These are phyloP conservation scores for Volucella bombylans DNA, from an alignment of 2,888 invertebrate genomes.

Conservation along the genomic window DNA sequence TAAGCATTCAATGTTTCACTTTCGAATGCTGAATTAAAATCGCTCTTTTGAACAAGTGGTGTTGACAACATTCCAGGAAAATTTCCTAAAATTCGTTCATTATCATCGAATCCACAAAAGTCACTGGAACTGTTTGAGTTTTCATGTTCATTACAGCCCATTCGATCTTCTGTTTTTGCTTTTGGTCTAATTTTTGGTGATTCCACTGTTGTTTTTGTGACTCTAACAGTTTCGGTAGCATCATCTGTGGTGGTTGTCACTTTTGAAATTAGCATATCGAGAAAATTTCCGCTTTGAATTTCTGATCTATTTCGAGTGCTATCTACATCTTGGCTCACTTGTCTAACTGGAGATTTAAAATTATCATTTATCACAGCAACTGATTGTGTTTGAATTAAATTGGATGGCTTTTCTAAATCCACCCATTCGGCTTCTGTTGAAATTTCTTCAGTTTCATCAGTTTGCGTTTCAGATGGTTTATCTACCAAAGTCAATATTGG, in stretches of 20 bases:
- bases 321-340: not conserved
- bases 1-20: slow-evolving; percentile 84
- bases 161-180: not conserved
- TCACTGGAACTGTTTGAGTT: slow-evolving; percentile 74
- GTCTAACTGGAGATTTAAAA: not conserved
- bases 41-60: slow-evolving; percentile 78
- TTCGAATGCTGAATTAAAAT: slow-evolving; percentile 81
- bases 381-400: not conserved
- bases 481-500: not conserved
- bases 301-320: not conserved
- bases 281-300: slow-evolving; percentile 76
- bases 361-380: not conserved
- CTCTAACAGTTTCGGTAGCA: not conserved
- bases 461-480: not conserved
- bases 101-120: slow-evolving; percentile 81
- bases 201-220: slow-evolving; percentile 11
- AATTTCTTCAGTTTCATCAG: not conserved
- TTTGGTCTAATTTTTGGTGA: slow-evolving; percentile 14
- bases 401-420: not conserved
- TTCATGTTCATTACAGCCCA: slow-evolving; percentile 44
- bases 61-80: slow-evolving; percentile 81
- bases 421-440: not conserved
- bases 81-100: slow-evolving; percentile 75
- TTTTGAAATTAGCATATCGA: slow-evolving; percentile 80
- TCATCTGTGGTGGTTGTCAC: slow-evolving; percentile 70